These are phyloP conservation scores for Parauchenoglanis punctatus DNA, from an alignment of 2,797 vertebrate species.

Conservation along the genomic window DNA sequence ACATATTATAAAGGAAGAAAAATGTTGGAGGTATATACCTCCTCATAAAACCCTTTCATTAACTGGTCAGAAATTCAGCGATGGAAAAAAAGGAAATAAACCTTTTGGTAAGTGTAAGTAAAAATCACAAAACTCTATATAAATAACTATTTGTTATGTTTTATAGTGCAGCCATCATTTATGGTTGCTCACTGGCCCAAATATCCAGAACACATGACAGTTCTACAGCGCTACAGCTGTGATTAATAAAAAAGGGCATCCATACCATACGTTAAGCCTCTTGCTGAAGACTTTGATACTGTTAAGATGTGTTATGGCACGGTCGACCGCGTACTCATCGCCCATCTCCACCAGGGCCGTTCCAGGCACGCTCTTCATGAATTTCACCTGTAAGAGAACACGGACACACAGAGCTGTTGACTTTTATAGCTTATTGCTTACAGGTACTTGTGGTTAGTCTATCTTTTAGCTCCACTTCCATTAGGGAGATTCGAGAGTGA, in stretches of 20 bases:
- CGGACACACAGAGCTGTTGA: neutral
- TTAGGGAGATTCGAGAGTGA: neutral
- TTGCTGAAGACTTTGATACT: conserved; percentile 96
- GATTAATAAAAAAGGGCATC: conserved; percentile 27
- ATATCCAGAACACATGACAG: neutral
- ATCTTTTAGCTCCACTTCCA: neutral
- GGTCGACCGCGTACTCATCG: conserved; percentile 96
- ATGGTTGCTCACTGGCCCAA: neutral
- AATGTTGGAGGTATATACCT: neutral
- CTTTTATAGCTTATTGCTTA: neutral
- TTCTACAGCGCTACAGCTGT: neutral
- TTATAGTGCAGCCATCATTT: neutral
- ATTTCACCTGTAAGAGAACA: conserved; percentile 83
- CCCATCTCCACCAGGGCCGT: conserved; percentile 97
- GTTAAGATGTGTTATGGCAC: conserved; percentile 96
- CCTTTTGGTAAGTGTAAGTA: neutral
- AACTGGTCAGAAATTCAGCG: neutral
- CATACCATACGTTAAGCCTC: conserved; percentile 95
- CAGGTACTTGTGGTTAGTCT: neutral
- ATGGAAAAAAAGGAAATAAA: neutral
- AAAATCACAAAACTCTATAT: neutral
- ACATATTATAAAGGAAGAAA: neutral
- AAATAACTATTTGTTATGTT: neutral
- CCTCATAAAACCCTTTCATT: neutral
- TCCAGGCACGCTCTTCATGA: conserved; percentile 98